These are phyloP conservation scores for Chelonus insularis DNA, from an alignment of 1,140 invertebrate species.

Conservation along the genomic window DNA sequence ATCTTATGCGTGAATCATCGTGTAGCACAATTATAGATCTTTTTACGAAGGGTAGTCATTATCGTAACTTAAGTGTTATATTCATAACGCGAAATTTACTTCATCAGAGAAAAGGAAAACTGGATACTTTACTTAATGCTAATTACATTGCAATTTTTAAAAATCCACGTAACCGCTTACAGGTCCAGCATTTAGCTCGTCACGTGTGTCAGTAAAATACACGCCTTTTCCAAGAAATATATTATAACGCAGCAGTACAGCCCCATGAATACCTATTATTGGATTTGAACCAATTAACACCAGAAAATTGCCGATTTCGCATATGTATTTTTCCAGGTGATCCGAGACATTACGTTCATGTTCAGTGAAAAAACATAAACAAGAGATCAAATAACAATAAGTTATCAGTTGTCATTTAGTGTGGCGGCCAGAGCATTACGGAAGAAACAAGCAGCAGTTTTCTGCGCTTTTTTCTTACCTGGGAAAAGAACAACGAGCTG, in stretches of 20 bases:
- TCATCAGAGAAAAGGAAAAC: slow-evolving; percentile 48
- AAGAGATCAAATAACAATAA: too few relatives aligned
- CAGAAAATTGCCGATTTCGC: slow-evolving; percentile 36
- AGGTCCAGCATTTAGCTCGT: slow-evolving; percentile 45
- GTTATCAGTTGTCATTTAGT: too few relatives aligned
- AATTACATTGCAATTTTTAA: slow-evolving; percentile 52
- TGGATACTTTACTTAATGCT: slow-evolving; percentile 49
- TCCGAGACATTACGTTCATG: slow-evolving; percentile 17
- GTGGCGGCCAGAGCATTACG: too few relatives aligned
- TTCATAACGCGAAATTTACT: slow-evolving; percentile 55
- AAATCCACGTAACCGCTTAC: slow-evolving; percentile 50
- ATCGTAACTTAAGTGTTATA: slow-evolving; percentile 52
- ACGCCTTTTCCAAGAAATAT: slow-evolving; percentile 46
- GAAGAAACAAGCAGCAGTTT: too few relatives aligned
- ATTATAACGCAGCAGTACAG: slow-evolving; percentile 41
- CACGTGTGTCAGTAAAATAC: slow-evolving; percentile 46
- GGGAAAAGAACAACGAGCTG: too few relatives aligned
- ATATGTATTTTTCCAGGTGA: slow-evolving; percentile 28
- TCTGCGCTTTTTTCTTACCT: too few relatives aligned
- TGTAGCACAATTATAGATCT: slow-evolving; percentile 47
- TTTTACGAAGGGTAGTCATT: slow-evolving; percentile 53
- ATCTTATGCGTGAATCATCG: slow-evolving; percentile 48
- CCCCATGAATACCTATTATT: slow-evolving; percentile 46
- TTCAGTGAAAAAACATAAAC: neutral
- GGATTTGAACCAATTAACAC: slow-evolving; percentile 44